Conservation (phyloP, 2,113 vertebrate species). For the Aptenodytes patagonicus region DNA sequence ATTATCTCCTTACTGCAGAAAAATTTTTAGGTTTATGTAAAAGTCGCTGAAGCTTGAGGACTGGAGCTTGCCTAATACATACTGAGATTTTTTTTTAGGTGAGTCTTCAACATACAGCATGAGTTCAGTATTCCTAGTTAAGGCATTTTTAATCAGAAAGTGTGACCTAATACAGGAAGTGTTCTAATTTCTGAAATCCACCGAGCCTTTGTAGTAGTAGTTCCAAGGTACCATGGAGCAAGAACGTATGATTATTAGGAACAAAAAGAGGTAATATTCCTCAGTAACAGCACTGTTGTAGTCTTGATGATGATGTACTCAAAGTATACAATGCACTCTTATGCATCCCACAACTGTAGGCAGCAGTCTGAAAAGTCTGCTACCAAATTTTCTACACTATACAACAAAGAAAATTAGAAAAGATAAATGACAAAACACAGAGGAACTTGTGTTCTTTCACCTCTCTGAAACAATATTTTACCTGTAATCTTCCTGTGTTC, state of each 20-base stretch:
- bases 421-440: not conserved
- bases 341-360: not conserved
- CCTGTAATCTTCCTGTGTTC: rapidly evolving
- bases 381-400: not conserved
- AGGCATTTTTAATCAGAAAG: not conserved
- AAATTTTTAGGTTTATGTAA: not conserved
- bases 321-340: not conserved
- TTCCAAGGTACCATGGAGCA: not conserved
- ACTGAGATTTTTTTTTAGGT: not conserved
- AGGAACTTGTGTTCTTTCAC: not conserved
- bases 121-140: not conserved
- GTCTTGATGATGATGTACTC: not conserved
- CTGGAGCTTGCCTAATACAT: not conserved
- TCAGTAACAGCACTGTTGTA: not conserved
- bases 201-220: not conserved
- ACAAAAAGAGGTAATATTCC: not conserved
- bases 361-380: not conserved
- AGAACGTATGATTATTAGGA: not conserved
- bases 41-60: not conserved
- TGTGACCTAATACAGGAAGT: not conserved
- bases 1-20: not conserved
- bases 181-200: not conserved
- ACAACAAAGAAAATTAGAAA: not conserved
- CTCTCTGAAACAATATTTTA: not conserved
- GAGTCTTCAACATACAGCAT: not conserved